Evolutionary conservation across 1,140 invertebrate genomes (phyloP).

Genomic region (Caenorhabditis remanei): DNA sequence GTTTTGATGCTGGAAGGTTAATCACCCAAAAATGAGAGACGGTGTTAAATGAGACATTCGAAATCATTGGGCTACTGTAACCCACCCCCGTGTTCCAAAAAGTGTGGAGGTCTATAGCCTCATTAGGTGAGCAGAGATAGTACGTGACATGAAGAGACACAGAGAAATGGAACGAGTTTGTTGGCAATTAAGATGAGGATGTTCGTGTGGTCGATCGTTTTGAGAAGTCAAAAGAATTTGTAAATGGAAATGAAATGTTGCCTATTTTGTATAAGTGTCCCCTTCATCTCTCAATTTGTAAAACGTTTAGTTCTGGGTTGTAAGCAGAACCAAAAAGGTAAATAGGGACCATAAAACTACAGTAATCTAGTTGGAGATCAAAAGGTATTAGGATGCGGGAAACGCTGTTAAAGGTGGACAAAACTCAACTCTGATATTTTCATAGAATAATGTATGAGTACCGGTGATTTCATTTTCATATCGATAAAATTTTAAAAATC

Average conservation of each 20-base stretch:
- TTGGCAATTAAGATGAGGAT: conserved; percentile 55
- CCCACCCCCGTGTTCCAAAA: conserved; percentile 33
- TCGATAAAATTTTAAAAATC: too few relatives aligned
- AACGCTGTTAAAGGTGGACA: background rate
- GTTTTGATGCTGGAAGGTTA: background rate
- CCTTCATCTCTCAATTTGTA: too few relatives aligned
- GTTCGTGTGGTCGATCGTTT: background rate
- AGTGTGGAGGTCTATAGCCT: conserved; percentile 55
- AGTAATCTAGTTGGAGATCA: background rate
- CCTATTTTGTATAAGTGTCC: conserved; percentile 17
- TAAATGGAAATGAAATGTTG: conserved; percentile 50
- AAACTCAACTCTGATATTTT: too few relatives aligned
- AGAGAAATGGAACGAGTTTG: conserved; percentile 38
- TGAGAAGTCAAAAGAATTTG: background rate
- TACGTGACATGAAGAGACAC: background rate
- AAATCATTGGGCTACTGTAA: conserved; percentile 41
- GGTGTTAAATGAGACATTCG: conserved; percentile 55
- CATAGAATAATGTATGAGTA: too few relatives aligned
- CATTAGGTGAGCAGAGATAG: background rate
- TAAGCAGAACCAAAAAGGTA: background rate
- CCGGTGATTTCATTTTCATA: too few relatives aligned
- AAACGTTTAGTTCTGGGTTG: background rate
- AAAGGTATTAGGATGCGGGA: conserved; percentile 19
- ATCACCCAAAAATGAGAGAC: background rate
- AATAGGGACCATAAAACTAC: conserved; percentile 43